Evolutionary conservation across 1,140 invertebrate genomes (phyloP), one percentile per base, ranked within the genome.

Genomic region (Eueides isabella): DNA sequence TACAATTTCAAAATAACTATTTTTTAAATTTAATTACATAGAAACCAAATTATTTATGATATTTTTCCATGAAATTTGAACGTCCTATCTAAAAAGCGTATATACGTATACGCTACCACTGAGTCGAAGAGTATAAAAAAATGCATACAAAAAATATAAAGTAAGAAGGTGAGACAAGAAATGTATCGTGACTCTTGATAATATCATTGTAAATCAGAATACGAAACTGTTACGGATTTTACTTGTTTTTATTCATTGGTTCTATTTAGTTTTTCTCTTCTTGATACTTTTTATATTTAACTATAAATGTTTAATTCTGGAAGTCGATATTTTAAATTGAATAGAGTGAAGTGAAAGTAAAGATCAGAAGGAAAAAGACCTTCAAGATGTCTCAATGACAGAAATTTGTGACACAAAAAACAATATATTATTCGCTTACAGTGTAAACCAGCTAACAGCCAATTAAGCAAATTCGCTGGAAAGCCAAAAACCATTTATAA

Each of bases 201-300:
- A 26, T 55, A 55, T 55, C 7, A 55, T 55, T 55, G 19, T 12
- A 26, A 55, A 55, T 26, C 23, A 55, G 23, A 55, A 55, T 55
- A 55, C 23, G 48, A 55, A 55, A 55, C 48, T 55, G 48, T 26
- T 26, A 55, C 48, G n/a, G 48, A 55, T 23, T 26, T 55, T 23
- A 55, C 19, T 55, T 26, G 48, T 55, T 55, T 26, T 55, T 55
- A n/a, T 26, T 55, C n/a, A 55, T 23, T 26, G 11, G 19, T 26
- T 26, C 48, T 1, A 55, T 26, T 26, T 55, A 55, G 48, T 4
- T 55, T 55, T 23, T 26, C 12, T 7, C 12, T 7, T 55, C 9
- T 55, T 12, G 12, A 55, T 26, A 55, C 19, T 48, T 48, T 16
- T 48, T 48, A 19, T 48, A 16, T n/a, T n/a, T n/a, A n/a, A n/a